These are phyloP conservation scores for Sandelia bainsii DNA, from an alignment of 2,797 vertebrate species.

Conservation along the genomic window DNA sequence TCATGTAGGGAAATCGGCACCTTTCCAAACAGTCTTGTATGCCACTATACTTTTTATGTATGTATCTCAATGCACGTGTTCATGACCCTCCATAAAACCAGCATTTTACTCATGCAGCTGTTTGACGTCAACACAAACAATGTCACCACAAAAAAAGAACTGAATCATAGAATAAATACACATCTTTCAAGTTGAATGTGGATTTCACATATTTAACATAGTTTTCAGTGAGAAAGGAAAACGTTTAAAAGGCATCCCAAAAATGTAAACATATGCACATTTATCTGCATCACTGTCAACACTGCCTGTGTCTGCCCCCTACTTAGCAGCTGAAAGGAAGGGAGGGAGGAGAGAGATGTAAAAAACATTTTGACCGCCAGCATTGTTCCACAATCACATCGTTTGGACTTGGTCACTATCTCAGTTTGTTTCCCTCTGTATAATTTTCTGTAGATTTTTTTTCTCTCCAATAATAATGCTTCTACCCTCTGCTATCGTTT, in stretches of 20 bases:
- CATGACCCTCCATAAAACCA: background rate
- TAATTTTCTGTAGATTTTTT: conserved; percentile 32
- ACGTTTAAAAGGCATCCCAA: background rate
- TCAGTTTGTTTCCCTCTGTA: conserved; percentile 14
- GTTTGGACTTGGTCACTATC: background rate
- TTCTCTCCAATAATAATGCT: conserved; percentile 35
- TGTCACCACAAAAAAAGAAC: background rate
- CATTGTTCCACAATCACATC: conserved; percentile 64
- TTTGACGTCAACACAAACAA: background rate
- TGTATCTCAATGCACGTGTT: background rate
- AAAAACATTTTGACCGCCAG: conserved; percentile 55
- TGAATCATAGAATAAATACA: background rate
- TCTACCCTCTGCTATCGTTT: conserved; percentile 30
- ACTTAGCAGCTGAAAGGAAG: conserved; percentile 39
- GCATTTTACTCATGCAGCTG: background rate
- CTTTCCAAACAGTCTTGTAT: too few species aligned
- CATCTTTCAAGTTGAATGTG: background rate
- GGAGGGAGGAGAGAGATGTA: conserved; percentile 46
- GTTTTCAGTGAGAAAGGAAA: background rate
- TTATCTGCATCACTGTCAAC: conserved; percentile 12
- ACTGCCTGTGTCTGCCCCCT: background rate
- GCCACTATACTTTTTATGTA: too few species aligned
- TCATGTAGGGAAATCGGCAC: too few species aligned
- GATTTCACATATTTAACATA: background rate
- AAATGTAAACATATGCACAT: conserved; percentile 11